A percentile compares a stretch with the other conserved stretches of the same genome.
Evolutionary conservation across 2,888 invertebrate genomes (phyloP).

Genomic region (Tryphoninae sp.): DNA sequence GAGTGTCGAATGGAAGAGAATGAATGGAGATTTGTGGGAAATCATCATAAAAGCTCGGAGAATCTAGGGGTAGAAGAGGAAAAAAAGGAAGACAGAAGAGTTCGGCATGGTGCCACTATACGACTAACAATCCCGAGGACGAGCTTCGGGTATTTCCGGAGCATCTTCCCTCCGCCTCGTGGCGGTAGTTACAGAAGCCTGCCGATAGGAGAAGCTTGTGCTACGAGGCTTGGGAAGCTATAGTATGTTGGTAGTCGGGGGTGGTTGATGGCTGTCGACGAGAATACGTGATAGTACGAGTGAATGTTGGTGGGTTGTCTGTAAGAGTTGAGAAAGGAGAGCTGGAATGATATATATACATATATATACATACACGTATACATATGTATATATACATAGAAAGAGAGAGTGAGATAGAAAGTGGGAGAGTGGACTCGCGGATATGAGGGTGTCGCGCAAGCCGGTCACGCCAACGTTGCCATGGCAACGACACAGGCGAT

Average conservation of each 20-base stretch:
- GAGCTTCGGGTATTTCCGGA: not conserved
- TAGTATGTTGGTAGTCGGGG: slow-evolving; percentile 2
- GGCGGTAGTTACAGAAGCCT: not conserved
- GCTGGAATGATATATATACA: slow-evolving; percentile 13
- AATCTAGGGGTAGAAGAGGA: not conserved
- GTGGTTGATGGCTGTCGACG: slow-evolving; percentile 57
- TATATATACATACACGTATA: not conserved
- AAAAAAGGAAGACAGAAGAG: not conserved
- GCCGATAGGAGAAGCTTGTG: slow-evolving; percentile 33
- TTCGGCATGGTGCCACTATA: not conserved
- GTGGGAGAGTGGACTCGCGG: slow-evolving; percentile 71
- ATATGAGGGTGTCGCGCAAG: slow-evolving; percentile 81
- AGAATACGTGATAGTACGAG: slow-evolving; percentile 47
- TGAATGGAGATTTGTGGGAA: not conserved
- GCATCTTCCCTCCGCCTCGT: slow-evolving; percentile 1
- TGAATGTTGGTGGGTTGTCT: slow-evolving; percentile 38
- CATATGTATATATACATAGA: slow-evolving; percentile 21
- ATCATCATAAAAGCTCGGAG: not conserved
- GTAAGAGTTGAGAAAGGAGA: slow-evolving; percentile 28
- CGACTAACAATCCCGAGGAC: not conserved
- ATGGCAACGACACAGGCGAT: slow-evolving; percentile 80
- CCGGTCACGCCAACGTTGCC: slow-evolving; percentile 80
- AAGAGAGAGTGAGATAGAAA: slow-evolving; percentile 47
- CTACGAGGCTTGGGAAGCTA: slow-evolving; percentile 8
- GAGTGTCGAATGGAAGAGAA: not conserved